These are phyloP conservation scores for Pteria penguin DNA, from an alignment of 2,888 invertebrate genomes.

Conservation along the genomic window DNA sequence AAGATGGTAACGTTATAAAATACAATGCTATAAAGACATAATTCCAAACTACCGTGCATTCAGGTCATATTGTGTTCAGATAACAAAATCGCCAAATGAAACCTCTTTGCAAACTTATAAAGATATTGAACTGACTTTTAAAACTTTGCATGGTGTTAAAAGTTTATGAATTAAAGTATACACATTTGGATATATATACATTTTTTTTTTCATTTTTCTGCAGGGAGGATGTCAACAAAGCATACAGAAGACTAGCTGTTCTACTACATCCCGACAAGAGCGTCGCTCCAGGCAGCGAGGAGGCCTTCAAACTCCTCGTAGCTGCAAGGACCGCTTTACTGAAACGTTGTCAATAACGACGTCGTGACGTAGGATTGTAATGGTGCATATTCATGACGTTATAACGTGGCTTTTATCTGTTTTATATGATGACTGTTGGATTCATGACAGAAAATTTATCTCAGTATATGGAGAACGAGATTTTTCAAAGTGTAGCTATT, in stretches of 20 bases:
- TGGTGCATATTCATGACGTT: not conserved
- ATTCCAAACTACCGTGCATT: too few relatives aligned
- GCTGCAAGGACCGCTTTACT: constrained; percentile 77
- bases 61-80: too few relatives aligned
- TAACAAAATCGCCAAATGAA: too few relatives aligned
- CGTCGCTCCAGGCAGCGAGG: constrained; percentile 80
- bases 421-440: not conserved
- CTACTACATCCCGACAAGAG: constrained; percentile 81
- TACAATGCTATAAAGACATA: too few relatives aligned
- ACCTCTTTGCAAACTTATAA: too few relatives aligned
- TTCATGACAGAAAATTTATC: not conserved
- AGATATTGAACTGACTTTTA: too few relatives aligned
- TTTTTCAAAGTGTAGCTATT: too few relatives aligned
- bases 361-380: not conserved
- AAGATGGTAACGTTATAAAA: too few relatives aligned
- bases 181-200: too few relatives aligned
- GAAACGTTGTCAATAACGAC: constrained; percentile 66
- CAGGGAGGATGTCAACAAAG: constrained; percentile 80
- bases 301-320: constrained; percentile 80
- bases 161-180: too few relatives aligned
- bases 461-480: too few relatives aligned
- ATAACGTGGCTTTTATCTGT: not conserved
- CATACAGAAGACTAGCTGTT: constrained; percentile 80
- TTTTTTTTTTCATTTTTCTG: constrained; percentile 42
- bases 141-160: too few relatives aligned